Base-by-base conservation (phyloP, 2,797 vertebrate genomes). In the Esox masquinongy region DNA sequence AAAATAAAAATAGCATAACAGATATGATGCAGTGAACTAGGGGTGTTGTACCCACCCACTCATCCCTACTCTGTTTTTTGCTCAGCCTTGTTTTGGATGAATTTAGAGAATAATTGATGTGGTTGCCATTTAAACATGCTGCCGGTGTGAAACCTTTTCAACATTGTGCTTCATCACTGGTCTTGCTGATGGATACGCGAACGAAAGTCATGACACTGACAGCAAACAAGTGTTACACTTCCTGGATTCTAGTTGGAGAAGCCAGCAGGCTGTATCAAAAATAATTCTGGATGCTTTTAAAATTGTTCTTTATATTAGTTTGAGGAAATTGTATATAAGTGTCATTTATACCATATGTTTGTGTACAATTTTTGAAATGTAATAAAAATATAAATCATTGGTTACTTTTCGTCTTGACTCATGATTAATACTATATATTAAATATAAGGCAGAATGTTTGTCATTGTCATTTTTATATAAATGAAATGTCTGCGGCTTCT, bases 241-340 rank as follows among this genome's bases (percentile, higher is more conserved):
- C 39, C 68, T 43, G 24, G 22, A 47, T 70, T 29, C 22, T 2
- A 43, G 47, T 69, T n/a, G 24, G 36, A 11, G 43, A 5, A 49
- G 6, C 24, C 43, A 50, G 24, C 68, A 49, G 24, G 34, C 36
- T 47, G 50, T 47, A 17, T 51, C 36, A 22, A 26, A 50, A 50
- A 49, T 36, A 7, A 70, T 50, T 43, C 36, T 26, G 31, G 3
- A 4, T 16, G 5, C 14, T 39, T 29, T n/a, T 59, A 16, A 4
- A 6, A 50, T 53, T 53, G 17, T 49, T 53, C 15, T 64, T 26
- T 22, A 34, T 67, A 24, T 51, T 72, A 17, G 29, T 19, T 53
- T 8, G 19, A 36, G 5, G 29, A 77, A n/a, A 72, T 17, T 68
- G 11, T 71, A 31, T 73, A 70, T 73, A 79, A 80, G 72, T 82